A percentile compares a stretch with the other conserved stretches of the same genome.
These are phyloP conservation scores for Philonicus albiceps DNA, from an alignment of 2,888 invertebrate genomes.

Conservation along the genomic window DNA sequence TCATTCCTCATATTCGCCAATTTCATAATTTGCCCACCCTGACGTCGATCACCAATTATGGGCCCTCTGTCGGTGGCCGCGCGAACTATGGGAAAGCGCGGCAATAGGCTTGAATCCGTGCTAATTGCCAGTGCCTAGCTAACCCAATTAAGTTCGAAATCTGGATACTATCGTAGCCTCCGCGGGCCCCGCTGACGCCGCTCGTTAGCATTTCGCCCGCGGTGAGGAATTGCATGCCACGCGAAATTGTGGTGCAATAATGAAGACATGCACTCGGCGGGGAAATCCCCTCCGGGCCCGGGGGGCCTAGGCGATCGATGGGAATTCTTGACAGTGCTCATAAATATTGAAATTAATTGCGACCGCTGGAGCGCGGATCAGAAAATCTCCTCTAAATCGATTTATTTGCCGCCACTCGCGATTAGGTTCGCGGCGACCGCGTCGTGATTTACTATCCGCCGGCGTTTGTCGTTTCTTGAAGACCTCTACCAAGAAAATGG, in stretches of 20 bases:
- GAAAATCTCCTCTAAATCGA: slow-evolving; percentile 38
- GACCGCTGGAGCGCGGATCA: slow-evolving; percentile 35
- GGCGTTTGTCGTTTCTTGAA: neutral
- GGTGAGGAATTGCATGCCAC: slow-evolving; percentile 34
- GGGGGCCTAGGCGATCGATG: slow-evolving; percentile 36
- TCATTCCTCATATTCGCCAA: neutral
- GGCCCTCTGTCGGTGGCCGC: neutral
- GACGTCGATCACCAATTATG: neutral
- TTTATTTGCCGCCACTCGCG: slow-evolving; percentile 21
- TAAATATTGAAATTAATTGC: slow-evolving; percentile 48
- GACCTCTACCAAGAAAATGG: neutral
- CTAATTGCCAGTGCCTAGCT: neutral
- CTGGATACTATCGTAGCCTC: neutral
- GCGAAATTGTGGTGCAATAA: slow-evolving; percentile 44
- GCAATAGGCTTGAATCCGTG: neutral
- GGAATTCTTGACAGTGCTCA: slow-evolving; percentile 42
- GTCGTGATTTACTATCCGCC: slow-evolving; percentile 19
- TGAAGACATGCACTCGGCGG: slow-evolving; percentile 44
- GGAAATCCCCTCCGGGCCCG: neutral
- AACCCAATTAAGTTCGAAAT: slow-evolving; percentile 15
- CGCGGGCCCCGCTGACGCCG: neutral
- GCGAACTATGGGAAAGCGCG: neutral
- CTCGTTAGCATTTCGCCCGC: slow-evolving; percentile 22
- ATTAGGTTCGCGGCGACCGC: neutral
- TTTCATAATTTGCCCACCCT: slow-evolving; percentile 6